Conservation (phyloP, 1,140 invertebrate genomes). For the Pseudomyrmex sp. region DNA sequence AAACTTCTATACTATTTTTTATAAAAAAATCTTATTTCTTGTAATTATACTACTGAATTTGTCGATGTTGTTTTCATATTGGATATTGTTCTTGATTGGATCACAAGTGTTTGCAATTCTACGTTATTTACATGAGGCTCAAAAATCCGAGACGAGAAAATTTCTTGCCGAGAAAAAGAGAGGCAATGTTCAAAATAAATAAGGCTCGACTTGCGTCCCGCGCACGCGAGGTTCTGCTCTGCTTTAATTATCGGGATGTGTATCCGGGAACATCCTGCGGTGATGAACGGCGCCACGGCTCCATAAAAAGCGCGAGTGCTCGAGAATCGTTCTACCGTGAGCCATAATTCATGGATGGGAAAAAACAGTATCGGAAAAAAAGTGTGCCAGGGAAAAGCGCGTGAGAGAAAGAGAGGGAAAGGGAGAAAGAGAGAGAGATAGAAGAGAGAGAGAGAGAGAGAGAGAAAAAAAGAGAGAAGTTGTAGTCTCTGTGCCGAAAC, state of each 20-base stretch:
- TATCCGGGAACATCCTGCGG: conserved; percentile 39
- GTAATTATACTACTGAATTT: not conserved
- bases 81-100: not conserved
- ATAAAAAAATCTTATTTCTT: not conserved
- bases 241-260: conserved; percentile 64
- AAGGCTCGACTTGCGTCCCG: conserved; percentile 17
- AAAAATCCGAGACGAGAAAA: conserved; percentile 18
- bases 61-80: not conserved
- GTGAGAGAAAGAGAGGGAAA: conserved; percentile 61
- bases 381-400: conserved; percentile 9
- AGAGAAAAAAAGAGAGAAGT: conserved; percentile 54
- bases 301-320: conserved; percentile 61
- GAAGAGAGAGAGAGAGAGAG: conserved; percentile 43
- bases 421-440: conserved; percentile 13
- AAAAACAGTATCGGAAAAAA: conserved; percentile 64
- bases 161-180: conserved; percentile 1
- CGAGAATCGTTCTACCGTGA: conserved; percentile 29
- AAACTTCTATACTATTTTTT: not conserved
- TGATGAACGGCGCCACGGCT: conserved; percentile 52
- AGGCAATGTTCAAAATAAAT: conserved; percentile 42
- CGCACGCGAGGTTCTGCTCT: conserved; percentile 15
- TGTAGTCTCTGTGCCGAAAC: conserved; percentile 60
- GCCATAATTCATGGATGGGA: conserved; percentile 75
- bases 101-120: not conserved
- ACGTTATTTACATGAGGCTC: not conserved